These are phyloP conservation scores for Lacanobia oleracea DNA, from an alignment of 2,888 invertebrate species.

Conservation along the genomic window DNA sequence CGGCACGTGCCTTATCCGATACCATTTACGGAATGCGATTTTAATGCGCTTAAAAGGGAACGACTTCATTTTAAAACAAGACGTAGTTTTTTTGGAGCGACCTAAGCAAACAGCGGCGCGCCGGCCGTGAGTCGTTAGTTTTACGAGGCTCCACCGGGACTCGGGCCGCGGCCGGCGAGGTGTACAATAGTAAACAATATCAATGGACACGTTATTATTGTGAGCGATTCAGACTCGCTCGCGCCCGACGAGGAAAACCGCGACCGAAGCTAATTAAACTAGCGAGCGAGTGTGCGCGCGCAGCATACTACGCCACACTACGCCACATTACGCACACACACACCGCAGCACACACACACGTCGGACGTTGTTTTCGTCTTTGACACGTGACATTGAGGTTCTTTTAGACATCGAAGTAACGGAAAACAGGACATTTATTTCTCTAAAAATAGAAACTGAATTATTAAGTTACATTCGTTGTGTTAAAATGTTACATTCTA, in stretches of 20 bases:
- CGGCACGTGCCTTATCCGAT: slow-evolving; percentile 87
- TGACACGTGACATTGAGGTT: slow-evolving; percentile 33
- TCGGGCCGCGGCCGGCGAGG: slow-evolving; percentile 4
- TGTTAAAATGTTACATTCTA: slow-evolving; percentile 5
- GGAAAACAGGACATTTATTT: slow-evolving; percentile 44
- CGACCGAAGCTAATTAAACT: slow-evolving; percentile 45
- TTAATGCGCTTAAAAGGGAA: slow-evolving; percentile 85
- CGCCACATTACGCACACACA: neutral
- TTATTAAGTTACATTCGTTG: slow-evolving; percentile 15
- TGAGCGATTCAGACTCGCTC: slow-evolving; percentile 12
- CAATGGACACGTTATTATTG: slow-evolving; percentile 43
- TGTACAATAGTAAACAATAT: slow-evolving; percentile 55
- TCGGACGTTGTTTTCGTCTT: slow-evolving; percentile 39
- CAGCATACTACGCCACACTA: neutral
- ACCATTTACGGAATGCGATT: slow-evolving; percentile 87
- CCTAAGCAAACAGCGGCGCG: slow-evolving; percentile 65
- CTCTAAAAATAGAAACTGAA: slow-evolving; percentile 27
- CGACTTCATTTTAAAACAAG: slow-evolving; percentile 79
- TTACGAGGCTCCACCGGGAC: slow-evolving; percentile 31
- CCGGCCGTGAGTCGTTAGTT: slow-evolving; percentile 29
- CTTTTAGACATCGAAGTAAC: slow-evolving; percentile 23
- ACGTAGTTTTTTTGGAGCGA: slow-evolving; percentile 76
- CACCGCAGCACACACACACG: slow-evolving; percentile 1
- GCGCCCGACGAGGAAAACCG: slow-evolving; percentile 61
- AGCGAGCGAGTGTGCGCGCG: neutral